Conservation (phyloP, 1,140 invertebrate genomes). For the Aradophagus sp. region DNA sequence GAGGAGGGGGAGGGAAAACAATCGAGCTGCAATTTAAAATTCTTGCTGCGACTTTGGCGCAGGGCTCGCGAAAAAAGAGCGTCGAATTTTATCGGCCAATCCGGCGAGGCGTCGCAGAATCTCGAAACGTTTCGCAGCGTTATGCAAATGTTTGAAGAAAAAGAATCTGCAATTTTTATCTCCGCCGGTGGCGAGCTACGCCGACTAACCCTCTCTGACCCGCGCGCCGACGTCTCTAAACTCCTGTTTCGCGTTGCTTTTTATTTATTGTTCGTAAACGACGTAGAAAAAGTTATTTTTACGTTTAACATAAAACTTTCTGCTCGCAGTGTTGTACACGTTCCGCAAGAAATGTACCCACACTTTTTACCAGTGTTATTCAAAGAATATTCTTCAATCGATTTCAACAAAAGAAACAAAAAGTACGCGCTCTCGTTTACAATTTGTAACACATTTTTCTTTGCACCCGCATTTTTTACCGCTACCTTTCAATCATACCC, state of each 20-base stretch:
- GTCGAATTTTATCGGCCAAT: too few species aligned
- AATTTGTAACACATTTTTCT: too few species aligned
- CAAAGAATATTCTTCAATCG: slow-evolving; percentile 34
- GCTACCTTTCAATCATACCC: too few species aligned
- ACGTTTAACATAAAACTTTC: slow-evolving; percentile 53
- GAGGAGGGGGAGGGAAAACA: background rate
- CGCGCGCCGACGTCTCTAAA: slow-evolving; percentile 41
- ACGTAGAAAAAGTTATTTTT: slow-evolving; percentile 55
- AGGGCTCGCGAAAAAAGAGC: too few species aligned
- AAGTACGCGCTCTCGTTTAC: slow-evolving; percentile 7
- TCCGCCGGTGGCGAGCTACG: slow-evolving; percentile 42
- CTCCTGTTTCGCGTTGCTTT: slow-evolving; percentile 48
- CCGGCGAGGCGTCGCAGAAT: slow-evolving; percentile 20
- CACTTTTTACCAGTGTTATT: slow-evolving; percentile 30
- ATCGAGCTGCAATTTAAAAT: background rate
- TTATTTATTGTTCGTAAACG: slow-evolving; percentile 57
- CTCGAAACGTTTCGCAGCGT: slow-evolving; percentile 48
- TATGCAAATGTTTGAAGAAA: slow-evolving; percentile 48
- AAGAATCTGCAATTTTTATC: slow-evolving; percentile 55
- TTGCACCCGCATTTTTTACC: too few species aligned
- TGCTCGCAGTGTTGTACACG: slow-evolving; percentile 40
- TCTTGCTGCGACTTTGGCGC: too few species aligned
- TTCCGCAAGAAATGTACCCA: slow-evolving; percentile 39
- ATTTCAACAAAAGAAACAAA: slow-evolving; percentile 35
- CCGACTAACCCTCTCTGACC: slow-evolving; percentile 45